phyloP scores from a whole-genome alignment of 1,140 invertebrate genomes.

The Drosophila pandora region DNA sequence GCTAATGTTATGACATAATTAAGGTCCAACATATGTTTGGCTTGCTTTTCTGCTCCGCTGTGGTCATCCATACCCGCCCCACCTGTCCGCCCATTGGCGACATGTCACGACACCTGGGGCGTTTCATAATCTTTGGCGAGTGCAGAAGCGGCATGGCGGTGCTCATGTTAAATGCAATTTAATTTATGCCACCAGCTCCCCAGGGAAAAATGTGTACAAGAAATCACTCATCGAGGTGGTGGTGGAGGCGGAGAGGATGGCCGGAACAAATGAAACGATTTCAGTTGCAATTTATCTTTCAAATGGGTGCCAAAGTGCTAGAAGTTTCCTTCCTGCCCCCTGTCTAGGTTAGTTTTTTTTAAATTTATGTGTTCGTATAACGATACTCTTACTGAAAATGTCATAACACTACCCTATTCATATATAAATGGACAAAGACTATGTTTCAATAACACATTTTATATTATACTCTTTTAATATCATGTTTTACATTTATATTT shows the following conservation, averaged over 20 bases:
- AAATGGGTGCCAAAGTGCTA: slow-evolving; percentile 38
- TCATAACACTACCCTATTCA: not conserved
- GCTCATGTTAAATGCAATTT: slow-evolving; percentile 51
- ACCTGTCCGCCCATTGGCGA: slow-evolving; percentile 9
- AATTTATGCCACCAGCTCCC: slow-evolving; percentile 19
- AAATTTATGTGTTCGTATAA: slow-evolving; percentile 19
- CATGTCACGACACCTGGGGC: slow-evolving; percentile 42
- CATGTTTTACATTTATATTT: not conserved
- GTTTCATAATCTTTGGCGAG: not conserved
- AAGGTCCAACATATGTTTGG: slow-evolving; percentile 51
- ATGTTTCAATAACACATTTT: too few relatives aligned
- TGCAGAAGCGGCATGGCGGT: slow-evolving; percentile 7
- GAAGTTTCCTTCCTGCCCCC: slow-evolving; percentile 5
- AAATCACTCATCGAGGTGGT: slow-evolving; percentile 4
- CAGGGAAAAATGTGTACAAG: not conserved
- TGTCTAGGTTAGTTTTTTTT: slow-evolving; percentile 1
- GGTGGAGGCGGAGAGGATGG: too few relatives aligned
- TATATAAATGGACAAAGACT: not conserved
- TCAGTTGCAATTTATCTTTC: slow-evolving; percentile 39
- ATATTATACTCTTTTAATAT: too few relatives aligned
- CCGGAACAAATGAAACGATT: slow-evolving; percentile 25
- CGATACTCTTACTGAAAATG: not conserved
- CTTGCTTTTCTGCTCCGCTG: slow-evolving; percentile 21
- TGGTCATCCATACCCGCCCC: slow-evolving; percentile 11
- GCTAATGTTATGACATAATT: slow-evolving; percentile 58